Percentiles rank a stretch among this genome's conserved stretches.
Evolutionary conservation across 1,140 invertebrate species (phyloP).

Genomic region (Choristoneura fumiferana): DNA sequence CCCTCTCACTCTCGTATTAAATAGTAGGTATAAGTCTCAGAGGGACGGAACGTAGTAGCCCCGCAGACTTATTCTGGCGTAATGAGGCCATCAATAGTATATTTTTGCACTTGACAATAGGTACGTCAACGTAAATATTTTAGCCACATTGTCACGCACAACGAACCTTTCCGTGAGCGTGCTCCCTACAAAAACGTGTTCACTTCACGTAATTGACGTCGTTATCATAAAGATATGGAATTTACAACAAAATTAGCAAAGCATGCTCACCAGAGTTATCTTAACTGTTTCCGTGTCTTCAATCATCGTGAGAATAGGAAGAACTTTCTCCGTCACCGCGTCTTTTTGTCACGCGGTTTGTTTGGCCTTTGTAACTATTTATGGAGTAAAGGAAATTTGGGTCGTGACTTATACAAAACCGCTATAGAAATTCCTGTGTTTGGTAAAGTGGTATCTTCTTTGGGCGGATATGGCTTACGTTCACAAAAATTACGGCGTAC

Average conservation of each 20-base stretch:
- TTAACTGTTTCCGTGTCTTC: conserved; percentile 41
- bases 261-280: conserved; percentile 12
- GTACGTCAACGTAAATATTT: too few relatives aligned
- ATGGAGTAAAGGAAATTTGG: conserved; percentile 12
- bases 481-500: too few relatives aligned
- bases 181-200: conserved; percentile 6
- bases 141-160: too few relatives aligned
- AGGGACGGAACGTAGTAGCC: too few relatives aligned
- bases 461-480: too few relatives aligned
- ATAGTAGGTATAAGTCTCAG: too few relatives aligned
- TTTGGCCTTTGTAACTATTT: conserved; percentile 23
- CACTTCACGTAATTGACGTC: background rate
- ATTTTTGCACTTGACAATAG: too few relatives aligned
- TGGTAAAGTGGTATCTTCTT: background rate
- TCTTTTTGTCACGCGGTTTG: conserved; percentile 37
- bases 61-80: too few relatives aligned
- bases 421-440: conserved; percentile 12
- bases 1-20: too few relatives aligned
- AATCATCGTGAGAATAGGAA: conserved; percentile 67
- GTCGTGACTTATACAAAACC: background rate
- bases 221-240: background rate
- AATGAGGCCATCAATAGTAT: too few relatives aligned
- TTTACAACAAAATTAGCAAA: conserved; percentile 14
- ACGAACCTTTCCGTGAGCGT: background rate
- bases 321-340: conserved; percentile 50